Evolutionary conservation across 2,113 vertebrate species (phyloP), one percentile per base, ranked within the genome.

Genomic region (Megalops atlanticus): DNA sequence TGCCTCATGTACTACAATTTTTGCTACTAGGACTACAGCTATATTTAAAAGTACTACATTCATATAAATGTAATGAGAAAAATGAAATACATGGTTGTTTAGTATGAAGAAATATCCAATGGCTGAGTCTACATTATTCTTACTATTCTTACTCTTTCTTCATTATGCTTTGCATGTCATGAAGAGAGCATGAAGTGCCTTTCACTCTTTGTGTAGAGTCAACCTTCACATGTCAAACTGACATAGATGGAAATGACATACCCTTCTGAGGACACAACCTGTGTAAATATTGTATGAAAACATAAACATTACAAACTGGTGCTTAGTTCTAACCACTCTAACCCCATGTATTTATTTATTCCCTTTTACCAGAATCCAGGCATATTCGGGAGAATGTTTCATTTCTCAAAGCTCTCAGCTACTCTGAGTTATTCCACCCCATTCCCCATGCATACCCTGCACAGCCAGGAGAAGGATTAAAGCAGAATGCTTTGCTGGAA

Each of bases 331-430:
- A n/a, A 45, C 39, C 64, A 45, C 35, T 79, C 54, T 41, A 27
- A 69, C 69, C 36, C 2, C 1, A 71, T 35, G 16, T 71, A 49
- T 71, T 68, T 45, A 79, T 79, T 47, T 68, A 79, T 79, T 79
- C 58, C 39, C 36, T 43, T 27, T 39, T 80, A 41, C 49, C 21
- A 40, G 70, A 31, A 80, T 35, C 45, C 35, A 74, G n/a, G 24
- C 31, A 43, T 69, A 70, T 78, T 39, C 47, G 36, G 41, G 31
- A 64, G 40, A 79, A 70, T 31, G 35, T 79, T 70, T 71, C 18
- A 14, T 71, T 31, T 71, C 16, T 33, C 10, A 35, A 47, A 79
- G 77, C 77, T 70, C 40, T 39, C 33, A 40, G 64, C 64, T 79
- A 27, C 45, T 79, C 41, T 40, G 18, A 68, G 36, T 45, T 79